Percentiles rank a stretch among this genome's conserved stretches.
phyloP scores from a whole-genome alignment of 1,140 invertebrate genomes.

The Potamilus streckersoni region DNA sequence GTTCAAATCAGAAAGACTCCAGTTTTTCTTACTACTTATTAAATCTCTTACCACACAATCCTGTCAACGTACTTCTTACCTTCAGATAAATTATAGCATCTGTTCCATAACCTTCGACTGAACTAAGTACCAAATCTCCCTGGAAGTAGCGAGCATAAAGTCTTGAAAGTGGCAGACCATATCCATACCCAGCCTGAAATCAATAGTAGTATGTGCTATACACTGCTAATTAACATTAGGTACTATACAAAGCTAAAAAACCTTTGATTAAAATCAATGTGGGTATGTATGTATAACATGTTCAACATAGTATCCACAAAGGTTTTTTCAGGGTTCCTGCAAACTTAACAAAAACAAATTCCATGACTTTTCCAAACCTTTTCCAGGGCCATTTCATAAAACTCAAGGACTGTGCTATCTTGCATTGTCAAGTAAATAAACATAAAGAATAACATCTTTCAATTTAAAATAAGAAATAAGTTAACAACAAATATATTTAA shows the following conservation, averaged over 20 bases:
- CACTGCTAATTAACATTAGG: slow-evolving; percentile 27
- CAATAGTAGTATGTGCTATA: slow-evolving; percentile 20
- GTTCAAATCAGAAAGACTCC: neutral
- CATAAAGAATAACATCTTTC: no score
- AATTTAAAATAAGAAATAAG: no score
- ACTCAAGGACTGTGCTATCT: no score
- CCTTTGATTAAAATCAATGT: neutral
- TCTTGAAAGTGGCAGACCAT: slow-evolving; percentile 95
- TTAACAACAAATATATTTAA: no score
- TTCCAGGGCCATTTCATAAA: no score
- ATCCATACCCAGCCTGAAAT: slow-evolving; percentile 86
- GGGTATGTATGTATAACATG: neutral
- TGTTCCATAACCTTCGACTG: slow-evolving; percentile 96
- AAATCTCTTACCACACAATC: neutral
- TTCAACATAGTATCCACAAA: neutral
- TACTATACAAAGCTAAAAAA: neutral
- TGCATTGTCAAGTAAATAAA: no score
- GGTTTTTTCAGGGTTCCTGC: no score
- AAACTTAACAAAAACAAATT: no score
- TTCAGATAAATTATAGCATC: slow-evolving; percentile 97
- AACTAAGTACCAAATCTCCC: slow-evolving; percentile 91
- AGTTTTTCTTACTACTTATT: neutral
- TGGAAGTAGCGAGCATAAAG: slow-evolving; percentile 99
- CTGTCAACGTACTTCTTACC: slow-evolving; percentile 71
- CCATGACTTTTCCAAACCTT: no score